These are phyloP conservation scores for Brachionus koreanus DNA, from an alignment of 1,140 invertebrate genomes.

Conservation along the genomic window DNA sequence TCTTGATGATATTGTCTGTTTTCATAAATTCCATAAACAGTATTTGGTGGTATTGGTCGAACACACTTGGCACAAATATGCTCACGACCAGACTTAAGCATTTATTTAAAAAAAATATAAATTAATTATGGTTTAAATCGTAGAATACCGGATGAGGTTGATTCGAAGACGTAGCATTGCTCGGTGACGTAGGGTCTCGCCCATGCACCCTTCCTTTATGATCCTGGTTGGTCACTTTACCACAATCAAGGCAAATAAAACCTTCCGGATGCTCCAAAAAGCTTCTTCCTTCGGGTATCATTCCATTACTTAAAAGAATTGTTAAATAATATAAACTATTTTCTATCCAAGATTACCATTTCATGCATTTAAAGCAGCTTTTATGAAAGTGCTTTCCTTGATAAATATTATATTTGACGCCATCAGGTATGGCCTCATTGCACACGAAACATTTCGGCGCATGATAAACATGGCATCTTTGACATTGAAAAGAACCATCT, in stretches of 20 bases:
- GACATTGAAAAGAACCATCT: constrained; percentile 37
- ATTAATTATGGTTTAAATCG: not conserved
- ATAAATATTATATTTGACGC: constrained; percentile 43
- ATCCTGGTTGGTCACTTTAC: constrained; percentile 36
- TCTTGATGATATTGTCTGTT: constrained; percentile 42
- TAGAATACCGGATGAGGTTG: constrained; percentile 18
- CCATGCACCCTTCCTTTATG: not conserved
- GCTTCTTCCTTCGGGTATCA: constrained; percentile 38
- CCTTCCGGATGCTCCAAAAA: constrained; percentile 27
- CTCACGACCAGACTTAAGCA: constrained; percentile 31
- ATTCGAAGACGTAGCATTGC: constrained; percentile 1
- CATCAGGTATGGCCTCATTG: constrained; percentile 37
- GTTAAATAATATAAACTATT: not conserved
- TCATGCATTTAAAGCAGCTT: constrained; percentile 40
- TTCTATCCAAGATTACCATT: not conserved
- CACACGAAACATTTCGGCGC: constrained; percentile 35
- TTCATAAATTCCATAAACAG: constrained; percentile 42
- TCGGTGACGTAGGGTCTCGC: not conserved
- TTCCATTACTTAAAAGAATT: not conserved
- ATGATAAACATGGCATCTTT: constrained; percentile 41
- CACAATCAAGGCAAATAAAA: constrained; percentile 36
- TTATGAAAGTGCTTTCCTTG: constrained; percentile 44
- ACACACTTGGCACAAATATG: constrained; percentile 44
- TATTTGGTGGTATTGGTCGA: constrained; percentile 31
- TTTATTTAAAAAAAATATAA: not conserved